A percentile compares a stretch with the other conserved stretches of the same genome.
Conservation (phyloP, 2,888 invertebrate species). For the Teinopalpus imperialis region DNA sequence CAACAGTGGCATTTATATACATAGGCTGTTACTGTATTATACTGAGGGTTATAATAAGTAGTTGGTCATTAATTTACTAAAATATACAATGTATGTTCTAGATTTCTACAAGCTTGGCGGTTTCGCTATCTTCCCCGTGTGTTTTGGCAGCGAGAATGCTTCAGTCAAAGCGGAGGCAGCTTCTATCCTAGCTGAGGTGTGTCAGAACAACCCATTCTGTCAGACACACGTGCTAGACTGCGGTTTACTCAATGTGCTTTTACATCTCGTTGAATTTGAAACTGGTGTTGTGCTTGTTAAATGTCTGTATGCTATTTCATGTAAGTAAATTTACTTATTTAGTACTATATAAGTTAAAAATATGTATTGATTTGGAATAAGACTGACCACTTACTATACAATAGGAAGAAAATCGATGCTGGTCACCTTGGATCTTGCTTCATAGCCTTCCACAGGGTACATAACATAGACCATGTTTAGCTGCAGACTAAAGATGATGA, state of each 20-base stretch:
- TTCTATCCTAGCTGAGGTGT: slow-evolving; percentile 87
- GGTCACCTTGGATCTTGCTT: no score
- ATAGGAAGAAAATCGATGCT: no score
- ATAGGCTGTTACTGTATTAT: no score
- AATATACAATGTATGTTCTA: slow-evolving; percentile 56
- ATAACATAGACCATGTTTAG: no score
- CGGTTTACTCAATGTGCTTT: slow-evolving; percentile 84
- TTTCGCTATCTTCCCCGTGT: slow-evolving; percentile 86
- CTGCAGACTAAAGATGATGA: no score
- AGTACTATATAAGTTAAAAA: no score
- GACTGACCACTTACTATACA: no score
- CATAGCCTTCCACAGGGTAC: no score
- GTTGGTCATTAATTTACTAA: no score
- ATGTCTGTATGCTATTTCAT: slow-evolving; percentile 90
- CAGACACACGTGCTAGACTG: slow-evolving; percentile 87
- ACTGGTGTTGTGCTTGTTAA: slow-evolving; percentile 83
- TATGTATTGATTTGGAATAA: no score
- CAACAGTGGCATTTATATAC: no score
- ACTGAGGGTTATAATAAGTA: no score
- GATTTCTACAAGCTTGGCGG: slow-evolving; percentile 94
- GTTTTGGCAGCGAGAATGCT: slow-evolving; percentile 83
- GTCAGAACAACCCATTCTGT: slow-evolving; percentile 93
- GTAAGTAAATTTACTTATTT: slow-evolving; percentile 81
- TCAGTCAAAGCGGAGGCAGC: slow-evolving; percentile 85
- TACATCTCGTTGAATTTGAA: slow-evolving; percentile 83